A percentile compares a stretch with the other conserved stretches of the same genome.
Conservation (phyloP, 2,113 vertebrate species). For the Ceratotherium simum region DNA sequence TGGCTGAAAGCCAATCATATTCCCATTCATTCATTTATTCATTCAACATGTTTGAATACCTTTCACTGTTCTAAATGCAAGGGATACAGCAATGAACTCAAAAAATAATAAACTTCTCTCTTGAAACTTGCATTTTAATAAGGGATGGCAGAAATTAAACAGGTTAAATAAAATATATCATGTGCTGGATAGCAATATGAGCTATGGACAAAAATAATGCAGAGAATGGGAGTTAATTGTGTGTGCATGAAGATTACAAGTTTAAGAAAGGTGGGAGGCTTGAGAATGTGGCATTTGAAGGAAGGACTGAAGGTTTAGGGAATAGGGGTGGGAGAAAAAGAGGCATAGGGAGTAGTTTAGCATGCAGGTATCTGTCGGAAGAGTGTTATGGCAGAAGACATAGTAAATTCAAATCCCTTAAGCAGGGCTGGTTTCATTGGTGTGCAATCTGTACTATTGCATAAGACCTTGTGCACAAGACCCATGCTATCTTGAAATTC, state of each 20-base stretch:
- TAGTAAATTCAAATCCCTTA: neutral
- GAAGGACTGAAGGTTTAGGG: neutral
- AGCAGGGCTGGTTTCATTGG: neutral
- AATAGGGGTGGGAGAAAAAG: neutral
- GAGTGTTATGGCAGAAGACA: neutral
- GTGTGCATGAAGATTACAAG: neutral
- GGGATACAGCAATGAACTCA: neutral
- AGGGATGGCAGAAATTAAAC: neutral
- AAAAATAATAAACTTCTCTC: neutral
- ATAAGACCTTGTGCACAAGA: neutral
- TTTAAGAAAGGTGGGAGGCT: neutral
- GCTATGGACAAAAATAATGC: neutral
- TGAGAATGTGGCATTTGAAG: neutral
- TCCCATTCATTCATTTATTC: neutral
- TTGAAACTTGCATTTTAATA: neutral
- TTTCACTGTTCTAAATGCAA: neutral
- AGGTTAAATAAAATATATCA: neutral
- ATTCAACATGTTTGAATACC: neutral
- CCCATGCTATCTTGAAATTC: neutral
- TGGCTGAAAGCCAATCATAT: neutral
- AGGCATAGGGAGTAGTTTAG: fast-evolving
- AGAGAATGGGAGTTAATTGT: neutral
- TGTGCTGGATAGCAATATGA: neutral
- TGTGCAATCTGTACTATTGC: neutral
- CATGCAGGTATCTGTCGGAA: neutral